Base-by-base conservation (phyloP, 2,888 invertebrate genomes). In the Coleophora flavipennella region DNA sequence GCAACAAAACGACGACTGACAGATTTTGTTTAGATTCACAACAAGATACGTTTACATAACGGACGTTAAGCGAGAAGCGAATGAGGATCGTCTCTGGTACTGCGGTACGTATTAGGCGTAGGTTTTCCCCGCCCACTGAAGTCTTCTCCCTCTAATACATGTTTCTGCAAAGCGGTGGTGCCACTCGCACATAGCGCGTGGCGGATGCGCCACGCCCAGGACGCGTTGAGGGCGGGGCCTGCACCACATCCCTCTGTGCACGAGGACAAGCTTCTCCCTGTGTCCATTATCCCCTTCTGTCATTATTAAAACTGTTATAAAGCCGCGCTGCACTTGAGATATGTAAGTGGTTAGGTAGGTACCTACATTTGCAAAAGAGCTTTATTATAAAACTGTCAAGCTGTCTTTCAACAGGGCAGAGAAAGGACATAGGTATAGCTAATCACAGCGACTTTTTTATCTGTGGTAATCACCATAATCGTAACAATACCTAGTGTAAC, bases 31-130 rank as follows among this genome's bases (percentile, higher is more conserved):
- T 91, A 89, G 90, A 91, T 90, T 91, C 91, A 92, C 91, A 91
- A 91, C 91, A 91, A 89, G 84, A 78, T 85, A 83, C 88, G 91
- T 91, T 92, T 91, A 92, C 91, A 91, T 91, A 91, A 89, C 83
- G 80, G 78, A 67, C 77, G 78, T 75, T 74, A 77, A 73, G 63
- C 76, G 73, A 73, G 78, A 85, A 77, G 69, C 80, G 80, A 80
- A 80, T 78, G 75, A 80, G 75, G 67, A 67, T 66, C 62, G 65
- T 61, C 59, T 76, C 69, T 71, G 74, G 79, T 70, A 68, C 67
- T 53, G 49, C 62, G 66, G 57, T 42, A 20, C 48, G 54, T 36
- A 42, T 47, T 46, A 47, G 48, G 50, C 42, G 49, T 48, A 39
- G 44, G 33, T 36, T 41, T 38, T 61, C 62, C 50, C 73, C 74